phyloP scores from a whole-genome alignment of 2,888 invertebrate genomes.

The Quadriops clusia region DNA sequence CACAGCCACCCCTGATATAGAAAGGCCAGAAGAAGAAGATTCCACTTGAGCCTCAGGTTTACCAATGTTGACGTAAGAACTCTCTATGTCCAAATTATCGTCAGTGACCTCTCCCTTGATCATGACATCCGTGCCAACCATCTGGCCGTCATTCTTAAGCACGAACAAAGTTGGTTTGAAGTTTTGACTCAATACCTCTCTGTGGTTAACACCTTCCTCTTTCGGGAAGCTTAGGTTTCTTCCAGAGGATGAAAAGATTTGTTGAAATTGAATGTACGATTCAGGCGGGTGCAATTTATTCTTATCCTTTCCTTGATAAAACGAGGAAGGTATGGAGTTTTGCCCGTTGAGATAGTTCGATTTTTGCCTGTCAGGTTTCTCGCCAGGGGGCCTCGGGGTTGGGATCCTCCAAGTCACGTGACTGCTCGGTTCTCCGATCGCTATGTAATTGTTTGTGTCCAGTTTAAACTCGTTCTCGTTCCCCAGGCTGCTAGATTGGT shows the following conservation, averaged over 20 bases:
- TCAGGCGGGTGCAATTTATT: too few species aligned
- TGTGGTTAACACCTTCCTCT: slow-evolving; percentile 7
- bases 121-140: slow-evolving; percentile 22
- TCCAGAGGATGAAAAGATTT: too few species aligned
- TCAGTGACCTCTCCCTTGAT: slow-evolving; percentile 35
- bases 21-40: slow-evolving; percentile 24
- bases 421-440: slow-evolving; percentile 26
- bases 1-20: slow-evolving; percentile 20
- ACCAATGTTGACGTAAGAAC: slow-evolving; percentile 36
- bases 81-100: slow-evolving; percentile 31
- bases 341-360: too few species aligned
- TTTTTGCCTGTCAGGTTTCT: too few species aligned
- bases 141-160: slow-evolving; percentile 16
- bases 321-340: too few species aligned
- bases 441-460: slow-evolving; percentile 20
- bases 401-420: slow-evolving; percentile 30
- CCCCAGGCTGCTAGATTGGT: slow-evolving; percentile 48
- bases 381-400: too few species aligned
- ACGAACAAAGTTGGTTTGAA: background rate
- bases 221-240: too few species aligned
- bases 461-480: too few species aligned
- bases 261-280: too few species aligned
- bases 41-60: slow-evolving; percentile 37
- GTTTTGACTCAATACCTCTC: slow-evolving; percentile 3
- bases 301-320: too few species aligned